These are phyloP conservation scores for Belgica antarctica DNA, from an alignment of 2,888 invertebrate genomes.

Conservation along the genomic window DNA sequence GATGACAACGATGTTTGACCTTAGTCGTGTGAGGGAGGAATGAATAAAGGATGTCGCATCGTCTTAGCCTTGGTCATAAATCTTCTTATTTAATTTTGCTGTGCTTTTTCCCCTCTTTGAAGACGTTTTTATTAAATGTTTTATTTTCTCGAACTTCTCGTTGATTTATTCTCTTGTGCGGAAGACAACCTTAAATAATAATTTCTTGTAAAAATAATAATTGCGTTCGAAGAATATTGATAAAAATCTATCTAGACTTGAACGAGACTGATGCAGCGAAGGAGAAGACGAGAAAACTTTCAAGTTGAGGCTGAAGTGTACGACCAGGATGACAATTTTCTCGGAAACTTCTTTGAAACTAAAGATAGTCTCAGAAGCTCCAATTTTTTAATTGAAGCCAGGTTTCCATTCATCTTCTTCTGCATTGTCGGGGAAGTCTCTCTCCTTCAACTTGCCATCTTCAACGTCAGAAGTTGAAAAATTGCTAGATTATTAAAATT, in stretches of 20 bases:
- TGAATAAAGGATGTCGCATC: constrained; percentile 8
- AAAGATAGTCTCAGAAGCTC: too few relatives aligned
- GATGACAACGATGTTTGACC: constrained; percentile 21
- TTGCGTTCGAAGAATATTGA: background rate
- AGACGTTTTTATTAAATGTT: constrained; percentile 21
- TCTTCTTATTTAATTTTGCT: constrained; percentile 12
- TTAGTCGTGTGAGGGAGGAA: background rate
- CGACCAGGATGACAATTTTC: too few relatives aligned
- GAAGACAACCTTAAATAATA: background rate
- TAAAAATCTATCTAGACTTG: background rate
- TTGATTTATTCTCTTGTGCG: constrained; percentile 11
- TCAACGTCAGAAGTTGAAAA: background rate
- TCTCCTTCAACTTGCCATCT: too few relatives aligned
- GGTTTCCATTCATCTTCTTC: too few relatives aligned
- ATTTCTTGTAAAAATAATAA: background rate
- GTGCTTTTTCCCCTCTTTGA: background rate
- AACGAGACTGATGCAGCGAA: background rate
- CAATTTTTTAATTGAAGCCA: too few relatives aligned
- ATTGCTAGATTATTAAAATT: constrained; percentile 15
- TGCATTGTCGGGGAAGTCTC: too few relatives aligned
- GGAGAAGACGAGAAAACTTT: background rate
- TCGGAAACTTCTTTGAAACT: too few relatives aligned
- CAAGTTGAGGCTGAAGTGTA: too few relatives aligned
- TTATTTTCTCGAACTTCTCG: constrained; percentile 4
- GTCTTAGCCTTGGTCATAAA: background rate